Evolutionary conservation across 2,888 invertebrate genomes (phyloP).

Genomic region (Syrista parreyssii): DNA sequence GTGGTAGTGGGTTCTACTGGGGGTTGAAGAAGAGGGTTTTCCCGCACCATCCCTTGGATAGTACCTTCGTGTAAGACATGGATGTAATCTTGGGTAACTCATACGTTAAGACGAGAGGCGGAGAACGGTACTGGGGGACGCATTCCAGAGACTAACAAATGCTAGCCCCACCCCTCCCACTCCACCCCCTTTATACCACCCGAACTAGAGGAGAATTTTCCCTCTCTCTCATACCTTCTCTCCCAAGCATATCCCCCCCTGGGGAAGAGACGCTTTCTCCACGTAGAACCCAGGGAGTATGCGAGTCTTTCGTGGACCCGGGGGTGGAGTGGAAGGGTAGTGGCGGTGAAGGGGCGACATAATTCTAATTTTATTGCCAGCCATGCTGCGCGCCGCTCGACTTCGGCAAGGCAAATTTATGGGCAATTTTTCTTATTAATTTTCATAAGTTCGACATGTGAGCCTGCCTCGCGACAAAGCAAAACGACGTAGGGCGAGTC

Average conservation of each 20-base stretch:
- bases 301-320: conserved; percentile 7
- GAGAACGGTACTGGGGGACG: conserved; percentile 37
- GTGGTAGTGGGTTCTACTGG: conserved; percentile 22
- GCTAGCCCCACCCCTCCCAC: conserved; percentile 28
- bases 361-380: conserved; percentile 64
- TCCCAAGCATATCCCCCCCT: conserved; percentile 9
- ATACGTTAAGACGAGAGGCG: conserved; percentile 52
- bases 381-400: conserved; percentile 42
- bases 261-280: not conserved
- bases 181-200: not conserved
- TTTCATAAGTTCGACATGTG: conserved; percentile 65
- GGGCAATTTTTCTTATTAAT: conserved; percentile 66
- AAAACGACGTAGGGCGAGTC: conserved; percentile 13
- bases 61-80: conserved; percentile 47
- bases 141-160: conserved; percentile 63
- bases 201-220: conserved; percentile 20
- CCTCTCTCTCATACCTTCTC: conserved; percentile 1
- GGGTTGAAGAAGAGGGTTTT: conserved; percentile 35
- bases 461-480: conserved; percentile 52
- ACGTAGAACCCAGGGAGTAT: not conserved
- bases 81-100: conserved; percentile 63
- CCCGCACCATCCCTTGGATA: conserved; percentile 4
- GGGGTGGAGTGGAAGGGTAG: conserved; percentile 11
- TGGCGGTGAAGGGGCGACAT: conserved; percentile 44
- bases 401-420: conserved; percentile 56